Evolutionary conservation across 2,888 invertebrate genomes (phyloP), one percentile per base, ranked within the genome.

Genomic region (Ferrisia virgata): DNA sequence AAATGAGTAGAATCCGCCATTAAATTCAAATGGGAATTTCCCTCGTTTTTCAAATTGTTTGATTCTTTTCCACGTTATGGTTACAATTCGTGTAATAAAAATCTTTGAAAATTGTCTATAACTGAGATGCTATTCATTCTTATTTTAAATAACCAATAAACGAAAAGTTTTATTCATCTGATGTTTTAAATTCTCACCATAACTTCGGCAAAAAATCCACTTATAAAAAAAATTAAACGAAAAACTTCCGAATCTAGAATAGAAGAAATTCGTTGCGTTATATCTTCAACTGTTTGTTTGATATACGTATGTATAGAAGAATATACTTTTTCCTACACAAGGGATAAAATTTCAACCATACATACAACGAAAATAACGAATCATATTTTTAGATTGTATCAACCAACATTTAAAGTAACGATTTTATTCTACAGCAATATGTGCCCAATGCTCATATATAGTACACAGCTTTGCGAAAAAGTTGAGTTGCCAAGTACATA

Each of bases 291-390:
- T 18, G 36, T 64, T 81, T 81, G 64, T n/a, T n/a, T n/a, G n/a
- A n/a, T n/a, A n/a, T n/a, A n/a, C n/a, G n/a, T n/a, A 81, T 81
- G 36, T 81, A 81, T 81, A 53, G 33, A 18, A 36, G 81, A n/a
- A n/a, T n/a, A n/a, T 81, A 64, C 39, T 58, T 81, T 79, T 79
- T 79, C 22, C 40, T 47, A 40, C n/a, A 36, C 72, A 18, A 81
- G 81, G 58, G 81, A 64, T 81, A 36, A 58, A 64, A 81, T 81
- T 81, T 81, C 81, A n/a, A 18, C 58, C 18, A 18, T n/a, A n/a
- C 18, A 18, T n/a, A n/a, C 22, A 25, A 25, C 36, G 13, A 39
- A 81, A 53, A 64, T 81, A 81, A 81, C 81, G 36, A 64, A 81
- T 81, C 22, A 64, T n/a, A n/a, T 81, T 81, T 53, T 47, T 11